These are phyloP conservation scores for Ophion slaviceki DNA, from an alignment of 2,888 invertebrate species.

Conservation along the genomic window DNA sequence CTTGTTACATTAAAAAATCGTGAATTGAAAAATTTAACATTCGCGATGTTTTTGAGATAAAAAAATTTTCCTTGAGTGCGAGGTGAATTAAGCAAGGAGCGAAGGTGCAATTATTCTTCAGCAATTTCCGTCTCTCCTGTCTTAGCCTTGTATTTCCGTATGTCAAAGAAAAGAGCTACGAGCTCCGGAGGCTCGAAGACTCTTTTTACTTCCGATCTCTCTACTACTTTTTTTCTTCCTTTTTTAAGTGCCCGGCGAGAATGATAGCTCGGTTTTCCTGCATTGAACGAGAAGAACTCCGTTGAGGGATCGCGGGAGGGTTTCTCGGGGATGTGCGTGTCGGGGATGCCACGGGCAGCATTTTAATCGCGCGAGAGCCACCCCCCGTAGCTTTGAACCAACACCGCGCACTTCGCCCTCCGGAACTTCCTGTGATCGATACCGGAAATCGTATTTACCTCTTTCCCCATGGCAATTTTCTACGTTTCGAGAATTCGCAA, in stretches of 20 bases:
- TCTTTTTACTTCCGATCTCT: constrained; percentile 12
- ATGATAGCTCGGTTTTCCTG: constrained; percentile 64
- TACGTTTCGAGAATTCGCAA: constrained; percentile 62
- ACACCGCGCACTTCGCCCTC: constrained; percentile 20
- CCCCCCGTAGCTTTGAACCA: constrained; percentile 40
- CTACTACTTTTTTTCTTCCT: neutral
- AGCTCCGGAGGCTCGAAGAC: constrained; percentile 17
- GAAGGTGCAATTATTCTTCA: neutral
- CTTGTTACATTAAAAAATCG: too few species aligned
- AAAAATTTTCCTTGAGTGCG: too few species aligned
- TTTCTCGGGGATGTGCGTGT: constrained; percentile 48
- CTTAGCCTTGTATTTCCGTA: neutral
- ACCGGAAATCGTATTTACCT: constrained; percentile 68
- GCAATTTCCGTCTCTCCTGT: neutral
- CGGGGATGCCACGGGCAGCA: constrained; percentile 60
- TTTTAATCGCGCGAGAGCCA: constrained; percentile 59
- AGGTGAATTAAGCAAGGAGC: neutral
- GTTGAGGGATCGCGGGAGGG: constrained; percentile 24
- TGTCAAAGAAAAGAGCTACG: constrained; percentile 24
- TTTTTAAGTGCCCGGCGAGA: constrained; percentile 48
- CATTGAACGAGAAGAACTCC: constrained; percentile 45
- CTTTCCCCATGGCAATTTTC: constrained; percentile 60
- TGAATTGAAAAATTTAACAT: too few species aligned
- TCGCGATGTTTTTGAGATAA: neutral
- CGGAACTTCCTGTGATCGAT: constrained; percentile 63